A percentile compares a stretch with the other conserved stretches of the same genome.
phyloP scores from a whole-genome alignment of 2,888 invertebrate genomes.

The Eristalinus sepulchralis region DNA sequence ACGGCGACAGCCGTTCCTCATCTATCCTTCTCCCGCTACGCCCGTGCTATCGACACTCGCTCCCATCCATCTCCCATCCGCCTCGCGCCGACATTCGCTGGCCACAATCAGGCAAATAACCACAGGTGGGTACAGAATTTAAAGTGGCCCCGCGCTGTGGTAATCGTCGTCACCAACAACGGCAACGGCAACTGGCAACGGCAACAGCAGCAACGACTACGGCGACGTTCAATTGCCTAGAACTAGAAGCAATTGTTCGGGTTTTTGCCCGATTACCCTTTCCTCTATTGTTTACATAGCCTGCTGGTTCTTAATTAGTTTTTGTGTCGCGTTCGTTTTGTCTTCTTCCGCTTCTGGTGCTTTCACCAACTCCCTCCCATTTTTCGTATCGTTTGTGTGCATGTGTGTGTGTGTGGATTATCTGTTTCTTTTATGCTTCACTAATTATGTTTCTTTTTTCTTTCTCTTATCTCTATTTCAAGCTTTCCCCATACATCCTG shows the following conservation, averaged over 20 bases:
- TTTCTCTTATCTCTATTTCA: neutral
- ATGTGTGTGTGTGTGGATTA: too few species aligned
- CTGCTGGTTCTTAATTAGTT: neutral
- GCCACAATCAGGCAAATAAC: conserved; percentile 57
- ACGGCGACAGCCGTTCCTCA: conserved; percentile 23
- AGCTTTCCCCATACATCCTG: too few species aligned
- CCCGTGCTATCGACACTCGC: conserved; percentile 10
- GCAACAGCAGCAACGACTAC: neutral
- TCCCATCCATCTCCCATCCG: conserved; percentile 1
- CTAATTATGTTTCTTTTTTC: neutral
- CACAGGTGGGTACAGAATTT: conserved; percentile 63
- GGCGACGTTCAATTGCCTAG: conserved; percentile 27
- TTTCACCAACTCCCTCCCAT: neutral
- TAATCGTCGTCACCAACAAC: neutral
- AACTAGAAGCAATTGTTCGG: conserved; percentile 40
- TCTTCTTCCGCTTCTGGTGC: neutral
- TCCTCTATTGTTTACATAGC: conserved; percentile 29
- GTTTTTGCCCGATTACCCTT: conserved; percentile 63
- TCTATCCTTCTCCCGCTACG: conserved; percentile 23
- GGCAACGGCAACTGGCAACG: neutral
- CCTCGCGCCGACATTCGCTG: conserved; percentile 5
- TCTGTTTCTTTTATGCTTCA: neutral
- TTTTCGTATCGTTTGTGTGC: too few species aligned
- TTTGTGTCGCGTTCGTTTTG: neutral
- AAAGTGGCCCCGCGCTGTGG: conserved; percentile 49